Evolutionary conservation across 2,888 invertebrate genomes (phyloP), one percentile per base, ranked within the genome.

Genomic region (Metellina segmentata): DNA sequence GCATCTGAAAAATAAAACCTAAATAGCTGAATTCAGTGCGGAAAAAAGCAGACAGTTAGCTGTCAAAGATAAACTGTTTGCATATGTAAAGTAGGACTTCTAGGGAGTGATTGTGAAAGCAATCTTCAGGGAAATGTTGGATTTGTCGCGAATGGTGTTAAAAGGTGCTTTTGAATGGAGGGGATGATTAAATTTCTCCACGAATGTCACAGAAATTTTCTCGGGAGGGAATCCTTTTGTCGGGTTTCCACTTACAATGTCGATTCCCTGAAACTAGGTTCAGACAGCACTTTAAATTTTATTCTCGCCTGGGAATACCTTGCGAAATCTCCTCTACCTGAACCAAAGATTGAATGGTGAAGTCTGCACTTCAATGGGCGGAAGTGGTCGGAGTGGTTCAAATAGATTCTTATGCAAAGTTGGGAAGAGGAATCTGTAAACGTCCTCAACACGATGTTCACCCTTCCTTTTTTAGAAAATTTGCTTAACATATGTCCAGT

Each of bases 101-200:
- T 74, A 72, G 53, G 1, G 74, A 52, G n/a, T 34, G 75, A 85
- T 61, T 85, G 71, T 72, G 61, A 74, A 85, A 75, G 85, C 85
- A 53, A 53, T 74, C 74, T 34, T 20, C 52, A 51, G 49, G 83
- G 72, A 53, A 53, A 75, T 48, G 61, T 85, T 52, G 52, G 52
- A 74, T 49, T 48, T 75, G 85, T 74, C 75, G 85, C 2, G 52
- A 53, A 8, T 16, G 69, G 75, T 75, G 85, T 75, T 85, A 85
- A 85, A 75, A 74, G 74, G 74, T 61, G 53, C 75, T 75, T 85
- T 61, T 85, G 85, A 85, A 85, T 85, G 20, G 85, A 74, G 75
- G 74, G 61, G 74, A 85, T 85, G 85, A 85, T 85, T 85, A 74
- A 74, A 85, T 85, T 85, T 72, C 16, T 74, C 74, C 82, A 11